Evolutionary conservation across 2,888 invertebrate genomes (phyloP).

Genomic region (Microplitis manilae): DNA sequence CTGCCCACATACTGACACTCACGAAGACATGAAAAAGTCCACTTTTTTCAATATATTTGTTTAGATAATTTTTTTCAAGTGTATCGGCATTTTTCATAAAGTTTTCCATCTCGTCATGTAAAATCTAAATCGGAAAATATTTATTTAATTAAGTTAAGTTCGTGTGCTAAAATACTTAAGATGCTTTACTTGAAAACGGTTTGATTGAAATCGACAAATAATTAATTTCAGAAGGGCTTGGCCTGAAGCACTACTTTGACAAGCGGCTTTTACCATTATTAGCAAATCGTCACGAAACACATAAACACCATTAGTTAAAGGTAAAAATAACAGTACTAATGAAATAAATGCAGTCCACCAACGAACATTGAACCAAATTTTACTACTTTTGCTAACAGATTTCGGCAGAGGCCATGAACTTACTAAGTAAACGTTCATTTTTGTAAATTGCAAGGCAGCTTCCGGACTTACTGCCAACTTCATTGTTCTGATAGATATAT

Average conservation of each 20-base stretch:
- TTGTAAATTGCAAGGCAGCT: slow-evolving; percentile 42
- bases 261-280: slow-evolving; percentile 52
- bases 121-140: slow-evolving; percentile 24
- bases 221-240: slow-evolving; percentile 57
- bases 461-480: slow-evolving; percentile 29
- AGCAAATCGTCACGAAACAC: slow-evolving; percentile 50
- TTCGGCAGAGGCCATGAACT: slow-evolving; percentile 55
- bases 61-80: slow-evolving; percentile 49
- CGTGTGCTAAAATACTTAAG: not conserved
- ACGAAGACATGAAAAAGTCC: slow-evolving; percentile 52
- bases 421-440: slow-evolving; percentile 44
- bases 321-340: slow-evolving; percentile 49
- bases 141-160: not conserved
- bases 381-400: slow-evolving; percentile 32
- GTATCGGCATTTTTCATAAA: slow-evolving; percentile 44
- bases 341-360: slow-evolving; percentile 54
- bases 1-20: slow-evolving; percentile 47
- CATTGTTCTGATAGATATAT: not conserved
- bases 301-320: slow-evolving; percentile 54
- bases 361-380: slow-evolving; percentile 48
- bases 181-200: slow-evolving; percentile 55
- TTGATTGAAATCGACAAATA: slow-evolving; percentile 51
- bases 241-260: slow-evolving; percentile 53
- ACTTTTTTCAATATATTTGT: slow-evolving; percentile 56
- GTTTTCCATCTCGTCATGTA: slow-evolving; percentile 45